These are phyloP conservation scores for Dermolepida albohirtum DNA, from an alignment of 2,888 invertebrate genomes.

Conservation along the genomic window DNA sequence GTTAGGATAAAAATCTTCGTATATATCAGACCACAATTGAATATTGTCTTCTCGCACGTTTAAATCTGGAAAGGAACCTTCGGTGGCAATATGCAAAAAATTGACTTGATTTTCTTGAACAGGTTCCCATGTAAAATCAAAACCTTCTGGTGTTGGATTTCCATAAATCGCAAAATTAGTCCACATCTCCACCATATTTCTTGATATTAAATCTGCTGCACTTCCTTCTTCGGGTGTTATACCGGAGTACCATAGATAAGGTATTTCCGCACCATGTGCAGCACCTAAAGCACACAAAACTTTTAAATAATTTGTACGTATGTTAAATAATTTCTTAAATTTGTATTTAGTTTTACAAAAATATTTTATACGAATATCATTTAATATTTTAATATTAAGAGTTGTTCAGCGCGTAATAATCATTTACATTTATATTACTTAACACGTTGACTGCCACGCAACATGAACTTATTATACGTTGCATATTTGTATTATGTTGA, in stretches of 20 bases:
- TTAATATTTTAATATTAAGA: too few species aligned
- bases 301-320: too few species aligned
- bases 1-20: conserved; percentile 14
- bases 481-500: too few species aligned
- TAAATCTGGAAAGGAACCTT: background rate
- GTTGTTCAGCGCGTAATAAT: too few species aligned
- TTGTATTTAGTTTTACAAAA: too few species aligned
- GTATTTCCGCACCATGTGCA: conserved; percentile 25
- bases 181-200: conserved; percentile 35
- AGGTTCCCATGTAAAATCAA: conserved; percentile 24
- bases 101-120: conserved; percentile 18
- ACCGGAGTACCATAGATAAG: conserved; percentile 15
- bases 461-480: too few species aligned
- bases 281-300: background rate
- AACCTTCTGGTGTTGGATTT: conserved; percentile 27
- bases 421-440: too few species aligned
- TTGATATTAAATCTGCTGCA: conserved; percentile 14
- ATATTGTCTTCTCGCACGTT: conserved; percentile 11
- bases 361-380: too few species aligned
- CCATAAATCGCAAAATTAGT: conserved; percentile 40
- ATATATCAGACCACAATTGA: conserved; percentile 24
- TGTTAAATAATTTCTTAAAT: too few species aligned
- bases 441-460: too few species aligned
- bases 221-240: conserved; percentile 10
- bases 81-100: conserved; percentile 34